These are phyloP conservation scores for Mormyrus proboscirostris DNA, from an alignment of 2,797 vertebrate genomes.

Conservation along the genomic window DNA sequence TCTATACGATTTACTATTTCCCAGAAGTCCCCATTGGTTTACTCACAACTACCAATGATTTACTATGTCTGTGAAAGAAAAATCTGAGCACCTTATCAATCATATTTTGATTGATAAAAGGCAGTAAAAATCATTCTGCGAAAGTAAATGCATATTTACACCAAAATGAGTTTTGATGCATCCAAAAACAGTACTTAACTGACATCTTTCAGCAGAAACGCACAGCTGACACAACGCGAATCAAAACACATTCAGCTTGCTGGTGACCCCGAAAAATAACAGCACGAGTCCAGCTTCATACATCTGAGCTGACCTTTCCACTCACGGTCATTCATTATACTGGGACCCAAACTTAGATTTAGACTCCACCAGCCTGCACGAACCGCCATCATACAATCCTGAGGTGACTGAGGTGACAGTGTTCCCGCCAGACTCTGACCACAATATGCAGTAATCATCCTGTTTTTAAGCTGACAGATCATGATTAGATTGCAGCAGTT, in stretches of 20 bases:
- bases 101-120: neutral
- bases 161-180: neutral
- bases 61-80: neutral
- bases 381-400: neutral
- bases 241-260: neutral
- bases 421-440: neutral
- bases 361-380: neutral
- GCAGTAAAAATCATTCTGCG: neutral
- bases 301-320: neutral
- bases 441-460: constrained; percentile 5
- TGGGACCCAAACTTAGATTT: neutral
- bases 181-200: neutral
- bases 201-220: neutral
- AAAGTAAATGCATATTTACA: neutral
- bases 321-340: neutral
- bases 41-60: neutral
- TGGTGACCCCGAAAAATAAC: neutral
- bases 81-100: neutral
- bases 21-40: neutral
- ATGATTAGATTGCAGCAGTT: constrained; percentile 16
- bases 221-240: neutral
- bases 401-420: neutral
- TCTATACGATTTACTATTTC: neutral
- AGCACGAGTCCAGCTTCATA: neutral
- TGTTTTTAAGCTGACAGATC: neutral